These are phyloP conservation scores for Ceratotherium simum DNA, from an alignment of 2,113 vertebrate genomes.

Conservation along the genomic window DNA sequence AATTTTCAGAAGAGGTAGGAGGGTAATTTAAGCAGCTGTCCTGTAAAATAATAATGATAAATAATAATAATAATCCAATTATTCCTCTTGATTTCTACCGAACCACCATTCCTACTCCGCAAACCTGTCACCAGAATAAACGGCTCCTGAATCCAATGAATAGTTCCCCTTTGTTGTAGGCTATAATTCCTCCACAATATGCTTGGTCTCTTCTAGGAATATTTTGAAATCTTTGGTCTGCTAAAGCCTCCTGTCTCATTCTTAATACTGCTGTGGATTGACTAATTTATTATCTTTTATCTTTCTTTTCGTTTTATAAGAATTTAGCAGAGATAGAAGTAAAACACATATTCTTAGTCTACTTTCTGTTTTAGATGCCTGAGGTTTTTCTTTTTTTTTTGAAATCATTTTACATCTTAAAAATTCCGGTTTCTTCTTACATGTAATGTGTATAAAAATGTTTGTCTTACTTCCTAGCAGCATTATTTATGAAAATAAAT, in stretches of 20 bases:
- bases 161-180: neutral
- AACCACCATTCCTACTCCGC: neutral
- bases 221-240: neutral
- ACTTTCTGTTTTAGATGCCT: neutral
- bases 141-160: neutral
- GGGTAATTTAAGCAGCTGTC: neutral
- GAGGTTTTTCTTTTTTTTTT: neutral
- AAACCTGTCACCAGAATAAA: neutral
- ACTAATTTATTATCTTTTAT: neutral
- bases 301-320: neutral
- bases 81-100: neutral
- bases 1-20: neutral
- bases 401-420: neutral
- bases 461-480: neutral
- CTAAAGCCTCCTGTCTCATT: neutral
- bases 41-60: neutral
- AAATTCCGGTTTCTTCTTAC: neutral
- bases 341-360: neutral
- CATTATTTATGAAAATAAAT: neutral
- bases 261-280: neutral
- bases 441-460: neutral
- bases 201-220: neutral
- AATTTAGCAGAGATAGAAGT: neutral
- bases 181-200: neutral
- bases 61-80: neutral